A percentile compares a stretch with the other conserved stretches of the same genome.
Conservation (phyloP, 2,888 invertebrate species). For the Conus canariensis region DNA sequence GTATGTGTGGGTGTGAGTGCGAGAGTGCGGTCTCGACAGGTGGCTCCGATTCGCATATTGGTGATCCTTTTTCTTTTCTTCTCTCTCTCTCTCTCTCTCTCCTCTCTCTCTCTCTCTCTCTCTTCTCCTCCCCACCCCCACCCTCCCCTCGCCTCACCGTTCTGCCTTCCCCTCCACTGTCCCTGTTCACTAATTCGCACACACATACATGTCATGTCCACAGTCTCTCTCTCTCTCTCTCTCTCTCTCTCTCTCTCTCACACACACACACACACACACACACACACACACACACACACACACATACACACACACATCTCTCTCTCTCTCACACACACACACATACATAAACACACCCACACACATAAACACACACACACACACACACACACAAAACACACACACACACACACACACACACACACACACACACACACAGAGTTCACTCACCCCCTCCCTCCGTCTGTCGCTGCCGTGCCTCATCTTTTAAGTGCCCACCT, state of each 20-base stretch:
- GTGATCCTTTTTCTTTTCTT: not conserved
- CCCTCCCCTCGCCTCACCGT: no score
- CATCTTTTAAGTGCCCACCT: no score
- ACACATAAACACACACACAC: not conserved
- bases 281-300: not conserved
- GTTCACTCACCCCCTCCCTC: not conserved
- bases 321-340: conserved; percentile 4
- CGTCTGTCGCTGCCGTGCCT: no score
- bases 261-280: conserved; percentile 7
- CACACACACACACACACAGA: not conserved
- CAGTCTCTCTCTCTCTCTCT: not conserved
- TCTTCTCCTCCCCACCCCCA: not conserved
- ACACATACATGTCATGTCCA: not conserved
- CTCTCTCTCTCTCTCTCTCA: not conserved
- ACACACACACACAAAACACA: not conserved
- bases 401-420: conserved; percentile 16
- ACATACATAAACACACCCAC: not conserved
- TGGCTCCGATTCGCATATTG: no score
- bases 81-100: not conserved
- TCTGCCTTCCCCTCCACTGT: no score
- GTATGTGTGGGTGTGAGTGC: no score
- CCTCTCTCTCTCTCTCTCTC: conserved; percentile 9
- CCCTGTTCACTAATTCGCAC: not conserved
- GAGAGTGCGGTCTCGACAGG: no score
- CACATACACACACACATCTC: conserved; percentile 7